A percentile compares a stretch with the other conserved stretches of the same genome.
These are phyloP conservation scores for Dryoscopus gambensis DNA, from an alignment of 2,113 vertebrate species.

Conservation along the genomic window DNA sequence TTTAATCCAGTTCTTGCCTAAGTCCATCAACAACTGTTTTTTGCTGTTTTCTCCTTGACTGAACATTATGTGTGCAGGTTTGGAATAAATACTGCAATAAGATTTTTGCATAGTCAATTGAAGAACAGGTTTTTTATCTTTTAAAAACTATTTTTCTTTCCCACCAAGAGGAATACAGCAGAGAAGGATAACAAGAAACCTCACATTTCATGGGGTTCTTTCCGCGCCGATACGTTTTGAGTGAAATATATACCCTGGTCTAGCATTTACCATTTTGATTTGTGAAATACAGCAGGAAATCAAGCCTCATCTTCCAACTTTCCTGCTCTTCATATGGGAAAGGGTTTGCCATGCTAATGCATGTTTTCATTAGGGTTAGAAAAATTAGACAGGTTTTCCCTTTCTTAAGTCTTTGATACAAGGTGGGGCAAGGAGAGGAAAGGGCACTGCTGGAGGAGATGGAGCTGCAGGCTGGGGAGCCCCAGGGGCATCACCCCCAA, in stretches of 20 bases:
- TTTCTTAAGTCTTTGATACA: background rate
- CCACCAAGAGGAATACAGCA: constrained; percentile 31
- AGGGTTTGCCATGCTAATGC: background rate
- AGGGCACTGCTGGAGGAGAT: background rate
- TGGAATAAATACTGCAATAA: constrained; percentile 82
- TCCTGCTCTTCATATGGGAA: background rate
- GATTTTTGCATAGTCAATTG: constrained; percentile 81
- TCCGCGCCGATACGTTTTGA: background rate
- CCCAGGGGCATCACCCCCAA: background rate
- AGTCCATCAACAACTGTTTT: constrained; percentile 95
- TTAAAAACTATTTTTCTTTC: constrained; percentile 76
- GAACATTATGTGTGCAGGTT: constrained; percentile 82
- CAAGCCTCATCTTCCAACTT: background rate
- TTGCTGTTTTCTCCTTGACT: constrained; percentile 85
- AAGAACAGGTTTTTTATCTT: constrained; percentile 74
- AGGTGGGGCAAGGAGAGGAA: background rate
- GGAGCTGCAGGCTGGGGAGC: background rate
- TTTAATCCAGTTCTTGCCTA: constrained; percentile 97
- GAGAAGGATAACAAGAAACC: background rate
- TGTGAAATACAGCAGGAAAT: background rate
- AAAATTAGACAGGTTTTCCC: background rate
- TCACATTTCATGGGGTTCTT: background rate
- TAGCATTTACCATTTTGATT: background rate
- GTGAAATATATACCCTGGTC: background rate
- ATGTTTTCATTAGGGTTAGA: background rate